Evolutionary conservation across 2,888 invertebrate species (phyloP).

Genomic region (Drosophila stalkeri): DNA sequence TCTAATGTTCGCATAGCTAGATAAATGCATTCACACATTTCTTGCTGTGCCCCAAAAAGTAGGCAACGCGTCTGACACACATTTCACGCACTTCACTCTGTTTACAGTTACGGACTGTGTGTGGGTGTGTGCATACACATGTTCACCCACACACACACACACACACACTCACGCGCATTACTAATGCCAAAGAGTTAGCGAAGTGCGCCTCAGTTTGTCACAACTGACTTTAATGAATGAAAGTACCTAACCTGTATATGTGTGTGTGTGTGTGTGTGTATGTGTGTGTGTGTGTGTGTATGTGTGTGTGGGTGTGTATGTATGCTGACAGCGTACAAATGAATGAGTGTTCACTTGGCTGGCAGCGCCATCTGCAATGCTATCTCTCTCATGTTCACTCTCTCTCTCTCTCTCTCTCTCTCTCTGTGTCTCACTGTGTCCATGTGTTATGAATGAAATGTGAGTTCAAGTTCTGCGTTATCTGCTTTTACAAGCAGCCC

Average conservation of each 20-base stretch:
- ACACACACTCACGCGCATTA: slow-evolving; percentile 9
- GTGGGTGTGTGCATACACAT: slow-evolving; percentile 7
- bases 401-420: slow-evolving; percentile 8
- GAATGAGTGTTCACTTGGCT: slow-evolving; percentile 45
- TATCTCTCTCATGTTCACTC: neutral
- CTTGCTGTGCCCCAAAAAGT: slow-evolving; percentile 33
- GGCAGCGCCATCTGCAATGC: slow-evolving; percentile 32
- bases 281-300: slow-evolving; percentile 20
- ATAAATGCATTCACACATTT: slow-evolving; percentile 8
- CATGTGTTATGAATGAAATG: slow-evolving; percentile 57
- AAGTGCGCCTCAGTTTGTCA: slow-evolving; percentile 43
- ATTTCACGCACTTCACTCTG: slow-evolving; percentile 33
- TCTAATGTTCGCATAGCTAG: neutral
- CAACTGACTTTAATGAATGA: slow-evolving; percentile 65
- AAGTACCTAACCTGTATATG: slow-evolving; percentile 47
- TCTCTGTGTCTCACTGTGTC: neutral
- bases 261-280: slow-evolving; percentile 14
- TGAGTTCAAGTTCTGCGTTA: slow-evolving; percentile 51
- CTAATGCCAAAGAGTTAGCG: slow-evolving; percentile 46
- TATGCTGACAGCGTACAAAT: slow-evolving; percentile 53
- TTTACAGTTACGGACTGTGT: slow-evolving; percentile 38
- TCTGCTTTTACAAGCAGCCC: slow-evolving; percentile 27
- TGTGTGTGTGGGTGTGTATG: slow-evolving; percentile 22
- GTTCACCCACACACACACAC: slow-evolving; percentile 2
- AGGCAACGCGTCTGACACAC: slow-evolving; percentile 52